These are phyloP conservation scores for Poeciliopsis presidionis DNA, from an alignment of 2,797 vertebrate species.

Conservation along the genomic window DNA sequence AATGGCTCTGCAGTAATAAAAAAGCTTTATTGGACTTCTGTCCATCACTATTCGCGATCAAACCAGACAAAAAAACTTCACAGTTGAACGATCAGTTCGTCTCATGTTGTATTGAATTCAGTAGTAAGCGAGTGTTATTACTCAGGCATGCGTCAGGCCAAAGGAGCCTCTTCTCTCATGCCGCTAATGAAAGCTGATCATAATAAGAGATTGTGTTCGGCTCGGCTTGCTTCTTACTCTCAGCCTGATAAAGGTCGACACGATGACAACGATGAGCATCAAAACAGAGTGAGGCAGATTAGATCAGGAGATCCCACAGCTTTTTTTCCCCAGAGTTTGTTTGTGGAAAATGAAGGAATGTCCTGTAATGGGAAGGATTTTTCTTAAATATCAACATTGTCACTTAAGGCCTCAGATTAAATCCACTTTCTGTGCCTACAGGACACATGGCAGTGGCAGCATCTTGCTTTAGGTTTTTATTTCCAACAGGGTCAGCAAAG, in stretches of 20 bases:
- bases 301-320: constrained; percentile 26
- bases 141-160: constrained; percentile 1
- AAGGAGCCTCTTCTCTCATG: constrained; percentile 25
- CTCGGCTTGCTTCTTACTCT: constrained; percentile 5
- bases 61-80: constrained; percentile 6
- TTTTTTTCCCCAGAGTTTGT: constrained; percentile 24
- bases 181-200: constrained; percentile 37
- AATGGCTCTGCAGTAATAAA: constrained; percentile 41
- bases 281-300: constrained; percentile 21
- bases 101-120: constrained; percentile 18
- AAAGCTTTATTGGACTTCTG: constrained; percentile 38
- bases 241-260: constrained; percentile 35
- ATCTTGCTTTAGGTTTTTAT: not conserved
- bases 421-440: not conserved
- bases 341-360: not conserved
- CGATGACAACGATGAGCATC: constrained; percentile 35
- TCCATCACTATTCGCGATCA: constrained; percentile 28
- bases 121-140: constrained; percentile 4
- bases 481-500: too few relatives aligned
- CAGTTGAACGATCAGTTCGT: constrained; percentile 21
- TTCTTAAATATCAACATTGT: not conserved
- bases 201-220: constrained; percentile 16
- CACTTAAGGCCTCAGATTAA: not conserved
- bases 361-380: constrained; percentile 2
- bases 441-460: not conserved